Conservation (phyloP, 2,113 vertebrate genomes). For the Dromas ardeola region DNA sequence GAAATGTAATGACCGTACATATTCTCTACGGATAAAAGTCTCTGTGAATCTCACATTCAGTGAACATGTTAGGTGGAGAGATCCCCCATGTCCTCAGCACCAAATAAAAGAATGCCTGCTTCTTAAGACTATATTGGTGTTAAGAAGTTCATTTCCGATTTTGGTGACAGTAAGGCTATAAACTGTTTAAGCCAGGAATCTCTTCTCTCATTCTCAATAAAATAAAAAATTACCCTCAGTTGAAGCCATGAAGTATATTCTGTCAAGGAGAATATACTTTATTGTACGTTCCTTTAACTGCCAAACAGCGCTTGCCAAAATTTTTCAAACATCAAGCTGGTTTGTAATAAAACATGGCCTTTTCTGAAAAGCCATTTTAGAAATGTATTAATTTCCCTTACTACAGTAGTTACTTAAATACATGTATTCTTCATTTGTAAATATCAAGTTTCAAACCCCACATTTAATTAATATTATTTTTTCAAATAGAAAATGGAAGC, state of each 20-base stretch:
- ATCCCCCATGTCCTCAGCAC: too few relatives aligned
- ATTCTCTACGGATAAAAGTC: too few relatives aligned
- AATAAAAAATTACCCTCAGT: background rate
- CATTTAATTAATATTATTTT: background rate
- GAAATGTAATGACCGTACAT: too few relatives aligned
- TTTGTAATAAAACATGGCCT: background rate
- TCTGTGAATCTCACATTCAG: too few relatives aligned
- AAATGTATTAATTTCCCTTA: background rate
- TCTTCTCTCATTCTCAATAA: background rate
- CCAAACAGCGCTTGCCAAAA: rapidly evolving
- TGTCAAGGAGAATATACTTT: background rate
- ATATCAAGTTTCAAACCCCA: background rate
- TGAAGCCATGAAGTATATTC: background rate
- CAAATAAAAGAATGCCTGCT: too few relatives aligned
- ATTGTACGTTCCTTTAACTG: background rate
- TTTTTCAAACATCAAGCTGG: background rate
- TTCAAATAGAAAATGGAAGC: background rate
- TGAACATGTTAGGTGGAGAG: too few relatives aligned
- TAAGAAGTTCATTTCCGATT: too few relatives aligned
- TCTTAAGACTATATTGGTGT: too few relatives aligned
- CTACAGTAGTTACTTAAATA: background rate
- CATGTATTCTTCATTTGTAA: background rate
- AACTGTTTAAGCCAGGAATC: background rate
- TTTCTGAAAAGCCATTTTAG: background rate
- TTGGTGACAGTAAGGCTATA: background rate